Evolutionary conservation across 2,888 invertebrate genomes (phyloP), one percentile per base, ranked within the genome.

Genomic region (Eumacrocentrus americanus): DNA sequence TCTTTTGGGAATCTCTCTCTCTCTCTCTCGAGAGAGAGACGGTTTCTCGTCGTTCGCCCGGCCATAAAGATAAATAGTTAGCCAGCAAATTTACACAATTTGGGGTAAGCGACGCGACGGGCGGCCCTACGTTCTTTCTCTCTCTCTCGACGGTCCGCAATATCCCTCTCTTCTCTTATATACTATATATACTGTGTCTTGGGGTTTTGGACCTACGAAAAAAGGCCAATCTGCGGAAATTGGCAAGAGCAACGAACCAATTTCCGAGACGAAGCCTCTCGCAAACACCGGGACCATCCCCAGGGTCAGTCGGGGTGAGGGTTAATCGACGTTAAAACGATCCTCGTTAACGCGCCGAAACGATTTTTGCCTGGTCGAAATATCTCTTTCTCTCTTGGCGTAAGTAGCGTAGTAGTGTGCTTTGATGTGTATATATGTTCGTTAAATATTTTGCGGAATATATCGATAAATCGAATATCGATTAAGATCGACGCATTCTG

Each of bases 41-140:
- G 59, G 52, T 50, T 48, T 54, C 64, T 67, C 37, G 67, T 67
- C 68, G 65, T 52, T 61, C 54, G 62, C 40, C 16, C 29, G 69
- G 72, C 72, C 74, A 77, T 77, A 78, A 80, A 79, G 75, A 78
- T 79, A 78, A 80, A 79, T 76, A 80, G 77, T 79, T 73, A 69
- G 74, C 66, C 73, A 70, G 73, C 71, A 77, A 78, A 80, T 80
- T 80, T 78, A 78, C 77, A 78, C 78, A 80, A 80, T 79, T 78
- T 69, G 70, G 63, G 65, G 67, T 65, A 65, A 66, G 69, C 67
- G 68, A 70, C 66, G 69, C 57, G 61, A 50, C 63, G 63, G 42
- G 58, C 52, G 60, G 52, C 54, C 29, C 58, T 51, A 55, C 44
- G 35, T 29, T 42, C 38, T 51, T 57, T 50, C 22, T 60, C 42